phyloP scores from a whole-genome alignment of 2,888 invertebrate genomes.

The Anodontia alba region DNA sequence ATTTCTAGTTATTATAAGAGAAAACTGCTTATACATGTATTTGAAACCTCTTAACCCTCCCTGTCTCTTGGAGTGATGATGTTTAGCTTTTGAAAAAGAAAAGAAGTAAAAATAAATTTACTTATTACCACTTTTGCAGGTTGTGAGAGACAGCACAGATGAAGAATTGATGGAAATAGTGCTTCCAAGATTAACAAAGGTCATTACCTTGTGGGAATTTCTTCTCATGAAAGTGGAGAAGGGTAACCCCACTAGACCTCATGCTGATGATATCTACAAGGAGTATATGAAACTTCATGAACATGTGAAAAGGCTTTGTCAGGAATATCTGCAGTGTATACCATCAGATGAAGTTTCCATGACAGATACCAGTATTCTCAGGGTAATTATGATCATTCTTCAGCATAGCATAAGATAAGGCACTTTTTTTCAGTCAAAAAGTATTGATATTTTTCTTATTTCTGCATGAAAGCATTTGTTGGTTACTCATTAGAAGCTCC shows the following conservation, averaged over 20 bases:
- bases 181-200: conserved; percentile 84
- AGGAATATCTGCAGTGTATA: conserved; percentile 71
- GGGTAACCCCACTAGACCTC: conserved; percentile 72
- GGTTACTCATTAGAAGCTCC: too few relatives aligned
- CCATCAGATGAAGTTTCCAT: conserved; percentile 33
- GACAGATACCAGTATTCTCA: conserved; percentile 23
- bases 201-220: conserved; percentile 86
- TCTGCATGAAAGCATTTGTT: too few relatives aligned
- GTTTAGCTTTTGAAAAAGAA: too few relatives aligned
- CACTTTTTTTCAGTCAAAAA: too few relatives aligned
- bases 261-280: conserved; percentile 73
- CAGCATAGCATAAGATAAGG: too few relatives aligned
- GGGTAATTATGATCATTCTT: neutral
- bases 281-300: conserved; percentile 76
- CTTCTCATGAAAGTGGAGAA: conserved; percentile 85
- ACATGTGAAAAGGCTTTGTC: conserved; percentile 74
- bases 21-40: too few relatives aligned
- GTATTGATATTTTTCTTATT: too few relatives aligned
- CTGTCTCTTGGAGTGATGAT: too few relatives aligned
- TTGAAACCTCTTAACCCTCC: too few relatives aligned
- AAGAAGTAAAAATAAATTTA: too few relatives aligned
- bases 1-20: too few relatives aligned
- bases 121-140: too few relatives aligned
- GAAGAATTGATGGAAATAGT: conserved; percentile 85
- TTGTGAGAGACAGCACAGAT: conserved; percentile 79